Evolutionary conservation across 1,140 invertebrate genomes (phyloP).

Genomic region (Psilanteris sp.): DNA sequence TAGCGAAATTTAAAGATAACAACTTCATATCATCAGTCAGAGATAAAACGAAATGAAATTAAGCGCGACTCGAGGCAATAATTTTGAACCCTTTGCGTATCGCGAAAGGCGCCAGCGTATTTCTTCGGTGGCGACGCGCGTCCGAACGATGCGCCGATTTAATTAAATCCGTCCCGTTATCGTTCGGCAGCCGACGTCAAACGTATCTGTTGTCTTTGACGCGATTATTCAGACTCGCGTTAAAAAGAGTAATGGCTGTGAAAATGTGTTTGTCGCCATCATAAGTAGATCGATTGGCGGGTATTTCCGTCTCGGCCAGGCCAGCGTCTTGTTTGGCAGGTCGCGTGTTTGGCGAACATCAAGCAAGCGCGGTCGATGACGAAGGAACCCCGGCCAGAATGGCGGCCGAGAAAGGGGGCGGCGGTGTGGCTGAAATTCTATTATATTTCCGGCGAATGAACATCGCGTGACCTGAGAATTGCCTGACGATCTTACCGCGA

Average conservation of each 20-base stretch:
- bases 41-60: too few relatives aligned
- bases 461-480: slow-evolving; percentile 67
- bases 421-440: slow-evolving; percentile 62
- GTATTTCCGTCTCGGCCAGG: slow-evolving; percentile 21
- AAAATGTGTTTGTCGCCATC: slow-evolving; percentile 18
- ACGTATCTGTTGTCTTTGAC: too few relatives aligned
- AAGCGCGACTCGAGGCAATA: too few relatives aligned
- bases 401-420: slow-evolving; percentile 37
- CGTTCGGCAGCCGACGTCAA: too few relatives aligned
- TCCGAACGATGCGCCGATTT: too few relatives aligned
- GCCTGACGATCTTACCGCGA: slow-evolving; percentile 61
- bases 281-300: slow-evolving; percentile 44
- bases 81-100: too few relatives aligned
- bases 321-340: slow-evolving; percentile 55
- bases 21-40: too few relatives aligned
- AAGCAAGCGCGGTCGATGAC: slow-evolving; percentile 57
- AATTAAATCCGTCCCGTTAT: too few relatives aligned
- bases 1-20: too few relatives aligned
- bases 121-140: too few relatives aligned
- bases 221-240: too few relatives aligned
- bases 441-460: slow-evolving; percentile 68
- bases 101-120: too few relatives aligned
- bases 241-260: slow-evolving; percentile 2
- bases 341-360: slow-evolving; percentile 61
- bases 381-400: slow-evolving; percentile 42